phyloP scores from a whole-genome alignment of 2,888 invertebrate species.

The Prosopocoilus inquinatus region DNA sequence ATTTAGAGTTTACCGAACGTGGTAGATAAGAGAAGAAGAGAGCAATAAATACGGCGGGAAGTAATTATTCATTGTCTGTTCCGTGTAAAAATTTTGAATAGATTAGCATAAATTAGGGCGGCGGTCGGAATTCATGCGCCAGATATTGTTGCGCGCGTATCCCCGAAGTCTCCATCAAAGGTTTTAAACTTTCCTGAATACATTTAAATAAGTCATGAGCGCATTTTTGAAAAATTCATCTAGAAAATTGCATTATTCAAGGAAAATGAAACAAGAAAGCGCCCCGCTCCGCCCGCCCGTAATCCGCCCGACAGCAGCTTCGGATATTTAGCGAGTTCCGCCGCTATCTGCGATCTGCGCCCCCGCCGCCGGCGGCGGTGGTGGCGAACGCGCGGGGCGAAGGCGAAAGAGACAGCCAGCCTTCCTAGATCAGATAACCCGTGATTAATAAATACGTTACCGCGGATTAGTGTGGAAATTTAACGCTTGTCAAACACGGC shows the following conservation, averaged over 20 bases:
- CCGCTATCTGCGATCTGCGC: slow-evolving; percentile 19
- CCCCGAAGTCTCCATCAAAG: neutral
- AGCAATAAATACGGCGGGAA: neutral
- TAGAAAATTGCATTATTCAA: slow-evolving; percentile 2
- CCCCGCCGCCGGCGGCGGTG: slow-evolving; percentile 18
- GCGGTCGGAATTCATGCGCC: neutral
- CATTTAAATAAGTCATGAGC: slow-evolving; percentile 1
- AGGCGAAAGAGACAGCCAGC: slow-evolving; percentile 29
- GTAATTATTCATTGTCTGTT: slow-evolving; percentile 4
- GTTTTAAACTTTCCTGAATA: slow-evolving; percentile 1
- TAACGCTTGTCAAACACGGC: slow-evolving; percentile 42
- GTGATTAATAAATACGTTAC: slow-evolving; percentile 44
- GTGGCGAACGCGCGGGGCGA: slow-evolving; percentile 16
- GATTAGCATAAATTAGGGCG: neutral
- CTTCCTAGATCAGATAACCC: slow-evolving; percentile 40
- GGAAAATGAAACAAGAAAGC: neutral
- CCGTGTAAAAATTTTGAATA: neutral
- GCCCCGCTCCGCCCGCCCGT: neutral
- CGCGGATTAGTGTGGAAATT: slow-evolving; percentile 42
- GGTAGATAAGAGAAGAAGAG: too few species aligned
- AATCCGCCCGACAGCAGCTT: neutral
- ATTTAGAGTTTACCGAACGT: too few species aligned
- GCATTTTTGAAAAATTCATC: slow-evolving; percentile 2
- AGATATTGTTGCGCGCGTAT: neutral
- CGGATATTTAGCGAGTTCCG: slow-evolving; percentile 1